Base-by-base conservation (phyloP, 2,113 vertebrate species). In the Dolichotis patagonum region DNA sequence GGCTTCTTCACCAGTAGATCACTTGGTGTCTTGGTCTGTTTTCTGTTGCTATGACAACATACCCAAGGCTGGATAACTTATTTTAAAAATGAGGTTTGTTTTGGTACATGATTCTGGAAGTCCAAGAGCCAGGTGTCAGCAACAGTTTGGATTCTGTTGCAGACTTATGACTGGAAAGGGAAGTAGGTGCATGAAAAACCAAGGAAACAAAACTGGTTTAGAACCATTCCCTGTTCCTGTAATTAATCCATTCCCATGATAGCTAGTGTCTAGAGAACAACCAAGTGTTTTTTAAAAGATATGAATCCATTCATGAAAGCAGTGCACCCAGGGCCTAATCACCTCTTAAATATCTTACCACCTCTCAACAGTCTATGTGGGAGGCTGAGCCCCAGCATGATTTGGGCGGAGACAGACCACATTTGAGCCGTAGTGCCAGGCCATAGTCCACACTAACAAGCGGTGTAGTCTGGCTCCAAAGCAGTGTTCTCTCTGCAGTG, bases 391-490 rank as follows among this genome's bases (percentile, higher is more conserved):
- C 43, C 85, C 58, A 86, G 12, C 7, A 22, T 43, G 71, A 78
- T 43, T 43, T 35, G 26, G 3, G 12, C 13, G 30, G 19, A 19
- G 60, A 32, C 65, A 77, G 22, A 54, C 5, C 5, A 2, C 11
- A 2, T 12, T 20, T 35, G 43, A 12, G 19, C 58, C 16, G 5
- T 3, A 22, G 82, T 19, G 49, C 4, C 16, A 38, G 80, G 20
- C 73, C 49, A 30, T 22, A 0, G 1, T 0, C 13, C 52, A 12
- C 4, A n/a, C 24, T 30, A 49, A 67, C 41, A 32, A 56, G 65
- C 6, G 8, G 65, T 8, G 8, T 16, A 32, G 12, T 6, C 54
- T 26, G 17, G 16, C 43, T 86, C 56, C 30, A 75, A 56, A 49
- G 32, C 52, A 24, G 35, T 20, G 41, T 62, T 30, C 3, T 46